A percentile compares a stretch with the other conserved stretches of the same genome.
phyloP scores from a whole-genome alignment of 2,113 vertebrate species.

The Elachura formosa region DNA sequence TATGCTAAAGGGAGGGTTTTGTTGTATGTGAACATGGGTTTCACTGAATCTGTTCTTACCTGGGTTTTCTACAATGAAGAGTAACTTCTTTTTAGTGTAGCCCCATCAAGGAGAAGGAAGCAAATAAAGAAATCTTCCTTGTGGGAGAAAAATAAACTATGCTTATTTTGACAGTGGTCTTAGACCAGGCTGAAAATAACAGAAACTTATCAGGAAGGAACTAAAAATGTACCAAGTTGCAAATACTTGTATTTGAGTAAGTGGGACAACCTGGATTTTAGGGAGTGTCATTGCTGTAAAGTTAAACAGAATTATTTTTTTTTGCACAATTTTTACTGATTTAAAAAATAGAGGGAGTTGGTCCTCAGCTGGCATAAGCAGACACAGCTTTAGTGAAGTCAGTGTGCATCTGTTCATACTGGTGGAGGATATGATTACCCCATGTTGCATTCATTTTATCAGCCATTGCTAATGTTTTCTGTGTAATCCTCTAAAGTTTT shows the following conservation, averaged over 20 bases:
- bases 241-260: neutral
- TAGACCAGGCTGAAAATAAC: neutral
- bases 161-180: neutral
- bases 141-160: neutral
- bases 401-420: slow-evolving; percentile 38
- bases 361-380: slow-evolving; percentile 19
- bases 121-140: neutral
- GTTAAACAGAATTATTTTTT: neutral
- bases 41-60: neutral
- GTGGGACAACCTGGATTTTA: neutral
- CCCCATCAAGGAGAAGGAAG: neutral
- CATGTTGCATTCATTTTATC: slow-evolving; percentile 42
- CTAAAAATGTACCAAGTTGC: neutral
- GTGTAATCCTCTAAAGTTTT: slow-evolving; percentile 40
- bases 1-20: neutral
- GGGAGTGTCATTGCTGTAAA: neutral
- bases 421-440: slow-evolving; percentile 40
- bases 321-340: neutral
- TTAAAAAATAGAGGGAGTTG: neutral
- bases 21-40: neutral
- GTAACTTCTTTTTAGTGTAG: neutral
- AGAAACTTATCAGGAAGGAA: neutral
- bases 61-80: neutral
- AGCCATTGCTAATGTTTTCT: slow-evolving; percentile 47
- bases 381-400: slow-evolving; percentile 26